These are phyloP conservation scores for Actias luna DNA, from an alignment of 2,888 invertebrate species.

Conservation along the genomic window DNA sequence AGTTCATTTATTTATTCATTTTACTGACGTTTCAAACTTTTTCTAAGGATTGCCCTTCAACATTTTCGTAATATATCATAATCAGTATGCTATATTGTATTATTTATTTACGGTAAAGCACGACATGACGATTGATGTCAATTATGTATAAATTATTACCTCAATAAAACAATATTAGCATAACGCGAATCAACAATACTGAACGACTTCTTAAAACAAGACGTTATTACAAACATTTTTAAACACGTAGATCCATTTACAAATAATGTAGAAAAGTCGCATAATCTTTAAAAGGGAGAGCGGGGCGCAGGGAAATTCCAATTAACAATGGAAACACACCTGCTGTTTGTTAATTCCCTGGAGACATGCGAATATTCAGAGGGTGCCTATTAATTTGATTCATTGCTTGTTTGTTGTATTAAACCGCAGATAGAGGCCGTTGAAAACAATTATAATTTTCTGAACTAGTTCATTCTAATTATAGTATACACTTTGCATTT, in stretches of 20 bases:
- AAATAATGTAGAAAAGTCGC: constrained; percentile 17
- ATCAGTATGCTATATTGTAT: too few species aligned
- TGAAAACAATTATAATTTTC: neutral
- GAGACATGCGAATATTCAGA: neutral
- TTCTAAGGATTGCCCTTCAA: too few species aligned
- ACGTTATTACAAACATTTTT: constrained; percentile 3
- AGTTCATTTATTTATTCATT: too few species aligned
- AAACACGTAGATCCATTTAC: constrained; percentile 22
- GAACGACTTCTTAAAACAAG: neutral
- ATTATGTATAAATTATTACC: neutral
- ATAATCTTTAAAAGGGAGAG: constrained; percentile 14
- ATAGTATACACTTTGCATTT: too few species aligned
- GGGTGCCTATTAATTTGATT: neutral
- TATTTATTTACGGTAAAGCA: neutral
- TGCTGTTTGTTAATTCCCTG: constrained; percentile 7
- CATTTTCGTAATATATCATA: too few species aligned
- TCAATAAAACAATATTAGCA: neutral
- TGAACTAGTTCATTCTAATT: too few species aligned
- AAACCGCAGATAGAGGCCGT: neutral
- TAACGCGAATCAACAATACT: neutral
- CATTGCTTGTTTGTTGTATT: neutral
- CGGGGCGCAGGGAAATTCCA: neutral
- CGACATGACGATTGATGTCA: neutral
- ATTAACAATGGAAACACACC: constrained; percentile 10
- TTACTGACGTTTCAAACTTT: too few species aligned